phyloP scores from a whole-genome alignment of 2,888 invertebrate species.

The Prosopocoilus inquinatus region DNA sequence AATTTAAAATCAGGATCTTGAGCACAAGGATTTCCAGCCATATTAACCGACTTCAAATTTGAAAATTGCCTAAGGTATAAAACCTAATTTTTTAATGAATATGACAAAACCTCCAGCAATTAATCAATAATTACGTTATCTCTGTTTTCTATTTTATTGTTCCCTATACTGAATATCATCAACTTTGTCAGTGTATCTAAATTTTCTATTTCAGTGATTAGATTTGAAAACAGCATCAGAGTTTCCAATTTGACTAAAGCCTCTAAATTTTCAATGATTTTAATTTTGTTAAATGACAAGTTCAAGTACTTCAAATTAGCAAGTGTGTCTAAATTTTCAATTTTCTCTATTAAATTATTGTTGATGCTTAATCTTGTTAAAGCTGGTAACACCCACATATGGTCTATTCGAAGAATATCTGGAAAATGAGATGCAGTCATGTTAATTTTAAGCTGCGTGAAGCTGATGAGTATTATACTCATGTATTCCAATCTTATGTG shows the following conservation, averaged over 20 bases:
- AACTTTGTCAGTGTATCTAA: conserved; percentile 70
- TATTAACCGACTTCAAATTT: conserved; percentile 68
- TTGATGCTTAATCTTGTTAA: conserved; percentile 77
- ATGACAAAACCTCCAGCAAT: background rate
- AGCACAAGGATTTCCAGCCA: conserved; percentile 80
- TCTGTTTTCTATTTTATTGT: conserved; percentile 70
- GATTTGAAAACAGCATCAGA: conserved; percentile 76
- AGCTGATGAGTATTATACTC: conserved; percentile 13
- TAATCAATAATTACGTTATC: conserved; percentile 62
- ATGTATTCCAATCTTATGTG: conserved; percentile 72
- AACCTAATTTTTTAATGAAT: conserved; percentile 53
- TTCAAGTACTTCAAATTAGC: conserved; percentile 77
- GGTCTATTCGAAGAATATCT: conserved; percentile 85
- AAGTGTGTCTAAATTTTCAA: conserved; percentile 77
- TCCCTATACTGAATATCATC: conserved; percentile 82
- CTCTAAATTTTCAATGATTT: conserved; percentile 78
- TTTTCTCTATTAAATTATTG: conserved; percentile 84
- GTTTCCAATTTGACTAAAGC: conserved; percentile 71
- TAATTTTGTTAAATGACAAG: conserved; percentile 86
- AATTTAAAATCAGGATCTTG: conserved; percentile 62
- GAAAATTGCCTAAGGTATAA: conserved; percentile 69
- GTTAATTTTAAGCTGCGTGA: background rate
- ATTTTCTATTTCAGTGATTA: conserved; percentile 73
- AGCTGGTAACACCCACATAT: conserved; percentile 79
- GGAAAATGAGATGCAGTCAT: conserved; percentile 25